Base-by-base conservation (phyloP, 2,888 invertebrate species). In the Boloria selene region DNA sequence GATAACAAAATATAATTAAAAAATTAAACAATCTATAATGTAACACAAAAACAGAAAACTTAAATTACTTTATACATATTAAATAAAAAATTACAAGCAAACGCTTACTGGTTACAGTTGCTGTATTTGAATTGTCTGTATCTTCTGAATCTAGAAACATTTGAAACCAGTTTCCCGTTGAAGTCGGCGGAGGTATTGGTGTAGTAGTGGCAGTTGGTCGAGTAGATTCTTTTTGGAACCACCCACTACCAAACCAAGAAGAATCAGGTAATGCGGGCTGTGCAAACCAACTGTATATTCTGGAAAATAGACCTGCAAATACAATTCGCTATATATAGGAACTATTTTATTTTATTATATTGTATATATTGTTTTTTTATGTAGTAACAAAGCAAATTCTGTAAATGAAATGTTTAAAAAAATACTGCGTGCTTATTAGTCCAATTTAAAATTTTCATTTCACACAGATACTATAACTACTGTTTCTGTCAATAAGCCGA, bases 241-340 rank as follows among this genome's bases (percentile, higher is more conserved):
- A 93, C 66, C 84, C 81, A 50, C 81, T 86, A 53, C 82, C 84
- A 70, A 94, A 92, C 94, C 93, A 94, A 13, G 82, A 74, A 0
- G 79, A 76, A 63, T 80, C 85, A 7, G 85, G 81, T 66, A 79
- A 76, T 64, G 80, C 85, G 7, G 85, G 81, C 65, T 73, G 72
- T 72, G 75, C 74, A 49, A 92, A 77, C 90, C 91, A 90, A 58
- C 83, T 80, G 70, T 87, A 88, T 61, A 91, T 75, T 58, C 73
- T 82, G 44, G 85, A 81, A 50, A 92, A 77, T 42, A 91, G 63
- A 14, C 90, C 92, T 91, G 77, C n/a, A 64, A 62, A 50, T 61
- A 42, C 50, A 4, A 49, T 17, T 14, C 13, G 50, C n/a, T 6
- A 14, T 31, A 16, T 49, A 7, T 5, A 51, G 17, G 47, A 1